Evolutionary conservation across 2,797 vertebrate species (phyloP), one percentile per base, ranked within the genome.

Genomic region (Rhynchonycteris naso): DNA sequence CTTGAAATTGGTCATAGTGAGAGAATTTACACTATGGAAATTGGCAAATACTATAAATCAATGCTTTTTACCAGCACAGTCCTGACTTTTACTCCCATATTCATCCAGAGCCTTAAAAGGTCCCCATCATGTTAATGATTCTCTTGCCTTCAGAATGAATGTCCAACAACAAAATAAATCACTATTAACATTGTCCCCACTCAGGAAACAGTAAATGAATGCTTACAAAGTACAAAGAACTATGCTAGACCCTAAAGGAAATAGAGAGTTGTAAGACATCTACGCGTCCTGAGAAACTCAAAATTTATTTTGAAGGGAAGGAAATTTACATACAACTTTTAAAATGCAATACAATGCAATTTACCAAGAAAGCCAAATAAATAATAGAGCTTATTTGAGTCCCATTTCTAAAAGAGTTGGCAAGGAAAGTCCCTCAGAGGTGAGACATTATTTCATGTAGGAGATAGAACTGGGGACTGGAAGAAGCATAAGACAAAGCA

Each of bases 251-350:
- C 43, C 24, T 74, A 28, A 84, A 50, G 50, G 56, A 58, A 79
- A 59, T 58, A 58, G 35, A 65, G n/a, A 78, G 33, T 8, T 58
- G 0, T 24, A 21, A 61, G 11, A 56, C 18, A 50, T 1, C 52
- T 68, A 59, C 30, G n/a, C 19, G 2, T 47, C 16, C 24, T 35
- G 2, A 72, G 52, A 66, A 82, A 30, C 30, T 85, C 68, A 90
- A 84, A 94, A 81, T 78, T 13, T 72, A 61, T 85, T 91, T 38
- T 58, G 38, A 58, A 92, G 68, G 11, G 15, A 89, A 86, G n/a
- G 26, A 66, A 50, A 79, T 78, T 90, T 72, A 28, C 9, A 56
- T 28, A 71, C 10, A 81, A 76, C 21, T 91, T 89, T 69, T 18
- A 21, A 92, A 94, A 85, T 71, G 21, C 0, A 58, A 65, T 3